Evolutionary conservation across 2,797 vertebrate genomes (phyloP).

Genomic region (Danio aesculapii): DNA sequence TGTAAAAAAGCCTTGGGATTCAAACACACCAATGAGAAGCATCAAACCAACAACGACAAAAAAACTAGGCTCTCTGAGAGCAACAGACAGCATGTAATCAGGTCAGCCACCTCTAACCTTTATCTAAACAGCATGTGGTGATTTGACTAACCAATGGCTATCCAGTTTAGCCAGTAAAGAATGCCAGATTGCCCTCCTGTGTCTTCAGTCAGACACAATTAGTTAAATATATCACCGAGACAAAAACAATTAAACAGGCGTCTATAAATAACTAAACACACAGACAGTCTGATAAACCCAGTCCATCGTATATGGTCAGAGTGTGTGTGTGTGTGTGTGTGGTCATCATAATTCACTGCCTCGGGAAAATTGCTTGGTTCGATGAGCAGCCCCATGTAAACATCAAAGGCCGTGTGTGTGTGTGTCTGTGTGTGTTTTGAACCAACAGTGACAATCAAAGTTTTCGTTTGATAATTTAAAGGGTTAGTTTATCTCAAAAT

Average conservation of each 20-base stretch:
- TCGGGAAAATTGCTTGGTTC: slow-evolving; percentile 15
- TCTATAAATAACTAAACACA: slow-evolving; percentile 47
- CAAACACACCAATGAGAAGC: slow-evolving; percentile 1
- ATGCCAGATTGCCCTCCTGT: slow-evolving; percentile 12
- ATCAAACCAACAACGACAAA: background rate
- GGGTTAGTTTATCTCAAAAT: too few species aligned
- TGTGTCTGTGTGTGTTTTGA: background rate
- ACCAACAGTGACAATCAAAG: slow-evolving; percentile 4
- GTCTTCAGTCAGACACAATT: slow-evolving; percentile 12
- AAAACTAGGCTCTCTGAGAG: background rate
- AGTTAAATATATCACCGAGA: slow-evolving; percentile 29
- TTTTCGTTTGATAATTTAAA: slow-evolving; percentile 20
- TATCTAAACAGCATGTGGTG: slow-evolving; percentile 15
- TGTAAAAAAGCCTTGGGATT: slow-evolving; percentile 21
- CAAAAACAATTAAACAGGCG: slow-evolving; percentile 22
- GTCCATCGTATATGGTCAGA: slow-evolving; percentile 31
- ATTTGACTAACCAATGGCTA: background rate
- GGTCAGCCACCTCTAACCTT: slow-evolving; percentile 24
- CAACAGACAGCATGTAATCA: background rate
- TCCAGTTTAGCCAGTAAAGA: background rate
- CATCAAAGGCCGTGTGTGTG: background rate
- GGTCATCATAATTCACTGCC: slow-evolving; percentile 9
- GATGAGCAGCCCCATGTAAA: slow-evolving; percentile 1
- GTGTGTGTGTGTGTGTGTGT: slow-evolving; percentile 18
- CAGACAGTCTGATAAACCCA: slow-evolving; percentile 8